These are phyloP conservation scores for Mola mola DNA, from an alignment of 2,113 vertebrate species.

Conservation along the genomic window DNA sequence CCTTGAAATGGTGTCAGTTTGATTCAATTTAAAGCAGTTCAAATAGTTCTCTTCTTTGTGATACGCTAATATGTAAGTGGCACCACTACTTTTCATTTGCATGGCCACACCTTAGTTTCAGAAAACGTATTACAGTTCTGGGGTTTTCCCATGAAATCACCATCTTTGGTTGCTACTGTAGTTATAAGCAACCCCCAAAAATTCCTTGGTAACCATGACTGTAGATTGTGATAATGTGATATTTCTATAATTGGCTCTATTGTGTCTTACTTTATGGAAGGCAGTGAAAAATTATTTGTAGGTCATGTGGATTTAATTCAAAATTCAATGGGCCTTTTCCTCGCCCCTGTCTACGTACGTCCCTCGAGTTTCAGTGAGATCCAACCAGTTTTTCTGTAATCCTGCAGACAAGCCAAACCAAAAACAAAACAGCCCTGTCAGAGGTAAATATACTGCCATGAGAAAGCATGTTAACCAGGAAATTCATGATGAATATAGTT, in stretches of 20 bases:
- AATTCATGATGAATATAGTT: background rate
- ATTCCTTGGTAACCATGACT: background rate
- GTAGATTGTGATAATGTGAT: background rate
- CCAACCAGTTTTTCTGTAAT: background rate
- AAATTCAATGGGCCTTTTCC: background rate
- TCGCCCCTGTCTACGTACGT: background rate
- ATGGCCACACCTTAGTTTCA: too few relatives aligned
- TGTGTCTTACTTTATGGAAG: background rate
- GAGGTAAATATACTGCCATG: background rate
- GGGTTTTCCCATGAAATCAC: too few relatives aligned
- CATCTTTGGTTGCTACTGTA: too few relatives aligned
- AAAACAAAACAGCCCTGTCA: background rate
- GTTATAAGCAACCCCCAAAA: background rate
- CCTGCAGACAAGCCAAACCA: background rate
- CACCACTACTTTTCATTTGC: too few relatives aligned
- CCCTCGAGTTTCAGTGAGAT: background rate
- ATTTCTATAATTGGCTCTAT: background rate
- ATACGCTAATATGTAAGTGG: too few relatives aligned
- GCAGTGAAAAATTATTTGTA: background rate
- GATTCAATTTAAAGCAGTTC: too few relatives aligned
- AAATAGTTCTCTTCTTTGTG: too few relatives aligned
- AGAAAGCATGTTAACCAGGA: background rate
- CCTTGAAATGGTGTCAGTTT: too few relatives aligned
- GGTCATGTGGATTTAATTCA: background rate
- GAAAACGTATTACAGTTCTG: too few relatives aligned